These are phyloP conservation scores for Rotaria magnacalcarata DNA, from an alignment of 2,888 invertebrate genomes.

Conservation along the genomic window DNA sequence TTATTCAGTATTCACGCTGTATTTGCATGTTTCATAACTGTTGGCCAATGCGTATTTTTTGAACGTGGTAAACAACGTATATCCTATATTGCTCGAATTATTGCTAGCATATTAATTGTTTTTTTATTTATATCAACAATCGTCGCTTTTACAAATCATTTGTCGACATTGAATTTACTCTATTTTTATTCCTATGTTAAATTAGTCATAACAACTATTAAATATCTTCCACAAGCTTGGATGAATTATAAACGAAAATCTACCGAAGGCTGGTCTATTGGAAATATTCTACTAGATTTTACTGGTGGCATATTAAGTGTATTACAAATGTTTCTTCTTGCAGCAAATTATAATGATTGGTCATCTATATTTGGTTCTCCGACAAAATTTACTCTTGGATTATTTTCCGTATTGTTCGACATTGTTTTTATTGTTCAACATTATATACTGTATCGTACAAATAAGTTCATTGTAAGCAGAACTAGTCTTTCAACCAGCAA, in stretches of 20 bases:
- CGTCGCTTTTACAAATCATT: slow-evolving; percentile 64
- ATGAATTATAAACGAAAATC: slow-evolving; percentile 93
- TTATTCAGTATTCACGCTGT: slow-evolving; percentile 89
- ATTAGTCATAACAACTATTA: slow-evolving; percentile 85
- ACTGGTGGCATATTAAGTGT: slow-evolving; percentile 87
- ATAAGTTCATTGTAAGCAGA: background rate
- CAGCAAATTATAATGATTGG: slow-evolving; percentile 79
- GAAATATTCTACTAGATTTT: slow-evolving; percentile 91
- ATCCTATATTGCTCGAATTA: slow-evolving; percentile 68
- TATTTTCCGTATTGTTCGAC: slow-evolving; percentile 92
- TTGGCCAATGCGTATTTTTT: slow-evolving; percentile 80
- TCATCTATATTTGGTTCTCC: slow-evolving; percentile 88
- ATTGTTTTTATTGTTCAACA: slow-evolving; percentile 93
- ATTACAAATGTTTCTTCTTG: slow-evolving; percentile 87
- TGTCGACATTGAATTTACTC: slow-evolving; percentile 82
- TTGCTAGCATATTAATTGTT: slow-evolving; percentile 67
- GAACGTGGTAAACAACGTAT: slow-evolving; percentile 77
- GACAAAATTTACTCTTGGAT: slow-evolving; percentile 91
- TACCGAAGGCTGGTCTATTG: slow-evolving; percentile 96
- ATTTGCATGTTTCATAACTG: slow-evolving; percentile 75
- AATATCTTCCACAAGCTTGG: slow-evolving; percentile 95
- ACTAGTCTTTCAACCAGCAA: background rate
- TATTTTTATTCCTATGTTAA: slow-evolving; percentile 93
- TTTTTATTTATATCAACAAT: slow-evolving; percentile 68
- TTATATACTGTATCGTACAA: slow-evolving; percentile 72